phyloP scores from a whole-genome alignment of 2,797 vertebrate species.

The Muscicapa striata region DNA sequence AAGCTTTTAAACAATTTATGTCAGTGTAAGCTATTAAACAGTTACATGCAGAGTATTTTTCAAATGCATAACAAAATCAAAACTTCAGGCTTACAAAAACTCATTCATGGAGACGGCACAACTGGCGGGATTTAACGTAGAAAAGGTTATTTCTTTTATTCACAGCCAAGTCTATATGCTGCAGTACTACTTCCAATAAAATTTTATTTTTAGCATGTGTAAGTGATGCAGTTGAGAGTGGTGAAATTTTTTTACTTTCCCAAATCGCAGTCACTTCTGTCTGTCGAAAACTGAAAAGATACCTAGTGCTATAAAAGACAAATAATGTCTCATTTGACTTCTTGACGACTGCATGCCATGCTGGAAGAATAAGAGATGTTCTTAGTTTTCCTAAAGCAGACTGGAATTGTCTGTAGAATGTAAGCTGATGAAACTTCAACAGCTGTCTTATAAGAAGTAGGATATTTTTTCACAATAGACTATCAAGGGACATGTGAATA shows the following conservation, averaged over 20 bases:
- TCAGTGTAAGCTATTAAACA: background rate
- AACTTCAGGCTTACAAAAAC: slow-evolving; percentile 17
- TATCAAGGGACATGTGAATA: slow-evolving; percentile 45
- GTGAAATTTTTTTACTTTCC: slow-evolving; percentile 35
- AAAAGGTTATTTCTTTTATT: slow-evolving; percentile 18
- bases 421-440: slow-evolving; percentile 53
- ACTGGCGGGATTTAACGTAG: background rate
- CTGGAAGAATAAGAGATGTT: slow-evolving; percentile 49
- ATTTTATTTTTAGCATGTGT: slow-evolving; percentile 46
- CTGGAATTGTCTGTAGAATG: slow-evolving; percentile 27
- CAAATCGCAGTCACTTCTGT: background rate
- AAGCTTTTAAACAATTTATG: background rate
- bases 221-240: background rate
- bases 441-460: slow-evolving; percentile 60
- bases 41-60: background rate
- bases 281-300: background rate
- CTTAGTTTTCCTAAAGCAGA: slow-evolving; percentile 57
- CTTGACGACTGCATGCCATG: slow-evolving; percentile 16
- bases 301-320: slow-evolving; percentile 2
- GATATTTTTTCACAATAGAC: slow-evolving; percentile 17
- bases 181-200: slow-evolving; percentile 14
- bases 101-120: background rate
- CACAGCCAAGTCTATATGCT: slow-evolving; percentile 24
- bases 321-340: slow-evolving; percentile 13
- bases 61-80: background rate